Evolutionary conservation across 2,888 invertebrate genomes (phyloP).

Genomic region (Nymphalis polychloros): DNA sequence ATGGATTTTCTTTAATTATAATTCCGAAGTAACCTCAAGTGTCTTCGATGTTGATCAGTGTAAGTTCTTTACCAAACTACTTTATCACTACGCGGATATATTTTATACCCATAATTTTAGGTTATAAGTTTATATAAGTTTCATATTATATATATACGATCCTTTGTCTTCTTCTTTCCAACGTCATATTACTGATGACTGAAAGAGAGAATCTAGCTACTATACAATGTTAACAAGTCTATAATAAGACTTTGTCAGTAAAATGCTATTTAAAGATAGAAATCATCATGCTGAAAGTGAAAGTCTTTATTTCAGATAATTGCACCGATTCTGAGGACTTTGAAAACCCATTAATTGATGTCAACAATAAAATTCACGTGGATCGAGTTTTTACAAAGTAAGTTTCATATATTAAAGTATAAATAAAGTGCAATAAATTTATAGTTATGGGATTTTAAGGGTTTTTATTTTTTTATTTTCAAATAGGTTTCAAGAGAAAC

Average conservation of each 20-base stretch:
- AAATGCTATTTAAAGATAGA: no score
- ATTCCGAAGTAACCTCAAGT: constrained; percentile 42
- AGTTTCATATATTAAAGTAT: background rate
- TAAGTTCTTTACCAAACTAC: constrained; percentile 40
- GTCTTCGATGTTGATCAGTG: constrained; percentile 45
- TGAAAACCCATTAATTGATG: background rate
- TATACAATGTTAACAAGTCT: no score
- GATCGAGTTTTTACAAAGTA: background rate
- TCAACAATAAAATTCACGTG: constrained; percentile 1
- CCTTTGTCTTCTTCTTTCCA: no score
- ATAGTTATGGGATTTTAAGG: background rate
- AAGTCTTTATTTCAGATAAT: background rate
- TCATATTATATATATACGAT: no score
- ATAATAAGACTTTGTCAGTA: no score
- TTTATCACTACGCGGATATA: background rate
- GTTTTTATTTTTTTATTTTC: constrained; percentile 25
- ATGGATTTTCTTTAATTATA: constrained; percentile 55
- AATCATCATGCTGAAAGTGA: no score
- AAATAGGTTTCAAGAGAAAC: constrained; percentile 48
- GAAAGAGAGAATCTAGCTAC: no score
- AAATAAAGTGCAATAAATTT: background rate
- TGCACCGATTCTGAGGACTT: background rate
- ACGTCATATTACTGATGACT: no score
- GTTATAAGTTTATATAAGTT: no score
- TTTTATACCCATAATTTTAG: background rate